Evolutionary conservation across 1,140 invertebrate species (phyloP).

Genomic region (Pentalonia nigronervosa): DNA sequence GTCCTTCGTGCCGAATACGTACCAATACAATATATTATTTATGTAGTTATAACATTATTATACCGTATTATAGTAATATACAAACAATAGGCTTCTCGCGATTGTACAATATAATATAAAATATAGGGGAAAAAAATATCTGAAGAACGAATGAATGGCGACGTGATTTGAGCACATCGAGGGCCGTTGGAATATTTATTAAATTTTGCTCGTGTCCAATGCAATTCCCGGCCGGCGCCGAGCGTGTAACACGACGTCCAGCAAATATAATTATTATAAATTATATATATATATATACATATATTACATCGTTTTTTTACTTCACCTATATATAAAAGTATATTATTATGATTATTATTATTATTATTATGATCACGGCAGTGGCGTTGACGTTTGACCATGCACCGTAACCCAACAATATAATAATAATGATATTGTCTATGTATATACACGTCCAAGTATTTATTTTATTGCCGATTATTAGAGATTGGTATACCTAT

Average conservation of each 20-base stretch:
- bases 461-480: slow-evolving; percentile 14
- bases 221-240: neutral
- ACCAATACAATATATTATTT: neutral
- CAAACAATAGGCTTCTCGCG: neutral
- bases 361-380: neutral
- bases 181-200: neutral
- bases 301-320: neutral
- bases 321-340: neutral
- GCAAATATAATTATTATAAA: neutral
- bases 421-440: neutral
- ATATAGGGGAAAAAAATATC: neutral
- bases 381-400: neutral
- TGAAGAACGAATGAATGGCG: neutral
- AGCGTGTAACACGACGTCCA: neutral
- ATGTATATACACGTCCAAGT: neutral
- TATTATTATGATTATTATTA: neutral
- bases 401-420: neutral
- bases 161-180: neutral
- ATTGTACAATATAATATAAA: neutral
- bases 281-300: neutral
- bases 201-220: slow-evolving; percentile 5
- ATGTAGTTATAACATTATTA: neutral
- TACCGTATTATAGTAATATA: neutral
- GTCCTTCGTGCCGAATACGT: neutral
- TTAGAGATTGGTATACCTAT: neutral